phyloP scores from a whole-genome alignment of 2,113 vertebrate genomes.

The Accipiter cooperii region DNA sequence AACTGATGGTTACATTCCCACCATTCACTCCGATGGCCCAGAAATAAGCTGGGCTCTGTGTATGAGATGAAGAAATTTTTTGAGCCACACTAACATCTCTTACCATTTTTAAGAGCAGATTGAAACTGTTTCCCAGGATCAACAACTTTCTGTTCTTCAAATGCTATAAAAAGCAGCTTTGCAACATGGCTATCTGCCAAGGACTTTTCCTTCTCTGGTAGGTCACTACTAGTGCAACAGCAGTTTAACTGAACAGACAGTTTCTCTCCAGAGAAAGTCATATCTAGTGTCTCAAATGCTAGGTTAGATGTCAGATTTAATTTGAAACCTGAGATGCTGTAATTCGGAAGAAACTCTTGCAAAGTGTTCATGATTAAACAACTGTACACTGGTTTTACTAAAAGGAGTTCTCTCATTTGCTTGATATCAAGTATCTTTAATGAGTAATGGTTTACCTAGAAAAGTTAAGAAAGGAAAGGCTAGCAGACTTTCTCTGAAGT shows the following conservation, averaged over 20 bases:
- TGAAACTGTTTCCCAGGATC: neutral
- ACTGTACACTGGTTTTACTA: neutral
- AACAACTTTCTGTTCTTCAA: neutral
- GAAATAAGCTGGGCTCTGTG: neutral
- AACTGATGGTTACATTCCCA: neutral
- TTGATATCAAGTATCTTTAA: neutral
- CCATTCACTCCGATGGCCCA: neutral
- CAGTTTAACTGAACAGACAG: neutral
- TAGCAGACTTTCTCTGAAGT: neutral
- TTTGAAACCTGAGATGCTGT: slow-evolving; percentile 4
- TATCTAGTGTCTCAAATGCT: slow-evolving; percentile 1
- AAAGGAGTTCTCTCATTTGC: neutral
- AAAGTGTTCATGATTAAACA: neutral
- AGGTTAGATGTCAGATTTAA: slow-evolving; percentile 6
- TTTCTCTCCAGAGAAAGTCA: neutral
- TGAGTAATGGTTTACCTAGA: neutral
- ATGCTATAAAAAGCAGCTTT: neutral
- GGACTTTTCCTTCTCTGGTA: neutral
- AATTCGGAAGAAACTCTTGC: neutral
- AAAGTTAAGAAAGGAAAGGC: neutral
- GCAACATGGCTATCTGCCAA: neutral
- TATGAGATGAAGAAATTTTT: neutral
- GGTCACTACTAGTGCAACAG: neutral
- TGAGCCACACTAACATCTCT: neutral
- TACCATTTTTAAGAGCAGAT: neutral